Base-by-base conservation (phyloP, 2,113 vertebrate species). In the Siphamia tubifer region DNA sequence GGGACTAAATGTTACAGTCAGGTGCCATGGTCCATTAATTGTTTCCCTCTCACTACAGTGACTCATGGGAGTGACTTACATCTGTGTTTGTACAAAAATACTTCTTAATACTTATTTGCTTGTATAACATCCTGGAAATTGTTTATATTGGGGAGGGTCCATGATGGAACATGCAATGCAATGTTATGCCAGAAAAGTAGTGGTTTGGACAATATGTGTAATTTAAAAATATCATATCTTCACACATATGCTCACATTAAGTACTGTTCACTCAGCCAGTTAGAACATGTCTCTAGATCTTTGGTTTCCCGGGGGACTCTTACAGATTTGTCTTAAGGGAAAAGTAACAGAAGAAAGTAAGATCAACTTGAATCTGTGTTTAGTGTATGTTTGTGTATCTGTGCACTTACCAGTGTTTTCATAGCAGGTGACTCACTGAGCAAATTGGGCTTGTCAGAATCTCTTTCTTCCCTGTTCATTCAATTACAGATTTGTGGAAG, bases 231-330 rank as follows among this genome's bases (percentile, higher is more conserved):
- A 21, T 21, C 32, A 8, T 42, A n/a, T 36, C 20, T 31, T 57
- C 15, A 17, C 8, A 2, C 19, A 16, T 30, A 5, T 19, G 35
- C 1, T 23, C 40, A 53, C 49, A 54, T 2, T 31, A 38, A 31
- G 17, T 42, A 32, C 6, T 32, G 4, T 23, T 4, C 7, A 1
- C 10, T 25, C 19, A 3, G 28, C 42, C 34, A 21, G 45, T 75
- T 6, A 13, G 11, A 57, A 47, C 63, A 15, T 3, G 25, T 43
- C 24, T 38, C 20, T 7, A 64, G 9, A 43, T 56, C 25, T 65
- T 17, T 44, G 10, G 23, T 74, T 60, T 62, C 48, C 25, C 42
- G 57, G 68, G 32, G 73, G 62, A 64, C 43, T 65, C 28, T 1
- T 6, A 27, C 34, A 31, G 43, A 39, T 70, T 47, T 67, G 27